Evolutionary conservation across 1,140 invertebrate genomes (phyloP).

Genomic region (Anadara kagoshimensis): DNA sequence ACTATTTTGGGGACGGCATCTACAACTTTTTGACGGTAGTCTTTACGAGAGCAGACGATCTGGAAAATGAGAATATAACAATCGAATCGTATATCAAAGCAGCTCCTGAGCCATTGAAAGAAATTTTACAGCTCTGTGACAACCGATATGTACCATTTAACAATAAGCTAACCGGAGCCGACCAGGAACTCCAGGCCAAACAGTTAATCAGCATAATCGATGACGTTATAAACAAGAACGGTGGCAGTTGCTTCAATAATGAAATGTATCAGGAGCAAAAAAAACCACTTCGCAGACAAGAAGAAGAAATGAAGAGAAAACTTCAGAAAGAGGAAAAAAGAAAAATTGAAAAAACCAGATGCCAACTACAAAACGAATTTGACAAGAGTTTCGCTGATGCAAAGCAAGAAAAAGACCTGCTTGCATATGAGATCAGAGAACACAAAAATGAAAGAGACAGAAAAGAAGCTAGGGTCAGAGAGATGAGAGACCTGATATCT

Average conservation of each 20-base stretch:
- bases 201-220: background rate
- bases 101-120: background rate
- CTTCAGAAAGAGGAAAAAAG: background rate
- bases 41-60: constrained; percentile 29
- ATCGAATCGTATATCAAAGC: constrained; percentile 3
- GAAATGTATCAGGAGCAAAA: background rate
- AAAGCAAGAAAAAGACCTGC: background rate
- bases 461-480: background rate
- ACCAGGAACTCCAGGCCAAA: background rate
- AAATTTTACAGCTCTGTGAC: background rate
- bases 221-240: background rate
- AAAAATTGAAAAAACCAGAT: too few species aligned
- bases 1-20: constrained; percentile 21
- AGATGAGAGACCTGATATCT: background rate
- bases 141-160: constrained; percentile 20
- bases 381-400: too few species aligned
- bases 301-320: background rate
- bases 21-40: constrained; percentile 2
- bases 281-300: background rate
- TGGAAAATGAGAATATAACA: background rate
- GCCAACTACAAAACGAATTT: too few species aligned
- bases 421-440: too few species aligned
- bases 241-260: background rate
- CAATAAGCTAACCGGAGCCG: background rate
- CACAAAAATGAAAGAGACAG: constrained; percentile 1